A percentile compares a stretch with the other conserved stretches of the same genome.
phyloP scores from a whole-genome alignment of 2,797 vertebrate genomes.

The Phrynocephalus vlangalii region DNA sequence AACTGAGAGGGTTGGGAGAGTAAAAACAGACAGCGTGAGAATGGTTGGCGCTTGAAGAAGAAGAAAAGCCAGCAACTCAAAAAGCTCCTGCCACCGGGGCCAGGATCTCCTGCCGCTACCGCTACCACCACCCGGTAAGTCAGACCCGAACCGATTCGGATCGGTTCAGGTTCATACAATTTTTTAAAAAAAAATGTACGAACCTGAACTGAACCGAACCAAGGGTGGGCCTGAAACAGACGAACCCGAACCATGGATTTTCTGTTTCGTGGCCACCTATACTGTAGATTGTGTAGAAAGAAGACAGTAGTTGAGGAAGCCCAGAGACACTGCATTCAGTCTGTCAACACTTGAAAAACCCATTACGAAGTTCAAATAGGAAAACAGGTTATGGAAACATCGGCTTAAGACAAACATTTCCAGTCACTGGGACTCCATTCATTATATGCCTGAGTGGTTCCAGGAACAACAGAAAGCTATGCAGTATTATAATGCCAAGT shows the following conservation, averaged over 20 bases:
- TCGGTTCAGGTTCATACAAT: background rate
- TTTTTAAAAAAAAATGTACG: background rate
- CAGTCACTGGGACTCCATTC: conserved; percentile 82
- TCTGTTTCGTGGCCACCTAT: too few relatives aligned
- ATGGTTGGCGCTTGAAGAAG: too few relatives aligned
- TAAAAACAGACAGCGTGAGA: too few relatives aligned
- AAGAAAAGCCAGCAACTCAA: too few relatives aligned
- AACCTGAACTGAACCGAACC: too few relatives aligned
- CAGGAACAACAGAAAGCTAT: conserved; percentile 81
- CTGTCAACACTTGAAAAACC: conserved; percentile 76
- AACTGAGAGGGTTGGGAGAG: too few relatives aligned
- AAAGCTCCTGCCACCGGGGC: too few relatives aligned
- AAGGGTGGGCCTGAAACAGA: too few relatives aligned
- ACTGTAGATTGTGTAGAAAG: conserved; percentile 14
- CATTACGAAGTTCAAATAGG: conserved; percentile 73
- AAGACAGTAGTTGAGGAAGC: conserved; percentile 71
- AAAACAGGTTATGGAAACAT: conserved; percentile 83
- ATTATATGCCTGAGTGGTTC: conserved; percentile 81
- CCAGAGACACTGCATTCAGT: conserved; percentile 76
- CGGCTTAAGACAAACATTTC: conserved; percentile 76
- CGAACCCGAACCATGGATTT: too few relatives aligned
- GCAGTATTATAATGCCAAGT: conserved; percentile 80
- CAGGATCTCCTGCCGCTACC: too few relatives aligned
- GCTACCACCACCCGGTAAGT: too few relatives aligned
- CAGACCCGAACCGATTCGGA: too few relatives aligned